These are phyloP conservation scores for Festucalex cinctus DNA, from an alignment of 2,113 vertebrate genomes.

Conservation along the genomic window DNA sequence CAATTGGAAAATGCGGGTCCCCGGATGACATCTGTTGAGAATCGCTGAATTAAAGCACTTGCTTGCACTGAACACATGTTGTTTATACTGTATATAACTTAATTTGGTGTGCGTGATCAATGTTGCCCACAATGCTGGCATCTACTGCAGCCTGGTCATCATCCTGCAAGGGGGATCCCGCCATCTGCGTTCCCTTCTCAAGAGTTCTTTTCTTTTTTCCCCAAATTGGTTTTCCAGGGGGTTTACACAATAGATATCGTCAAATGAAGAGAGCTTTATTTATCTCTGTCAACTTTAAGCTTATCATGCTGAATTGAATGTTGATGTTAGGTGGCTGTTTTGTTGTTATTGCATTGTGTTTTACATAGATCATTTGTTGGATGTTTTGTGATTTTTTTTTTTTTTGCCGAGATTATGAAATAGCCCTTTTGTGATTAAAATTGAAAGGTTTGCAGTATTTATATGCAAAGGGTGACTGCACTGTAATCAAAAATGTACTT, in stretches of 20 bases:
- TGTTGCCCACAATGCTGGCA: slow-evolving; percentile 3
- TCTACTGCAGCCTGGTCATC: neutral
- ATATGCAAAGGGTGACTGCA: too few relatives aligned
- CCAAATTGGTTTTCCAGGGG: neutral
- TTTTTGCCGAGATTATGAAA: too few relatives aligned
- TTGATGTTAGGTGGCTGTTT: too few relatives aligned
- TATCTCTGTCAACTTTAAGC: neutral
- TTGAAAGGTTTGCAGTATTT: too few relatives aligned
- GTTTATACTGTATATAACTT: neutral
- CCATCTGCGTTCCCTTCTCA: neutral
- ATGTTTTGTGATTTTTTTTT: too few relatives aligned
- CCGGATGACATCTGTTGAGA: too few relatives aligned
- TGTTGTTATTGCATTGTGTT: too few relatives aligned
- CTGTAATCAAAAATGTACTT: too few relatives aligned
- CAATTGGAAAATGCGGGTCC: too few relatives aligned
- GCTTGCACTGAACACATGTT: neutral
- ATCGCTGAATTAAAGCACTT: neutral
- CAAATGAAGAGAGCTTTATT: neutral
- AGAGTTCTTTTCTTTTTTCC: neutral
- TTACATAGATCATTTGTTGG: too few relatives aligned
- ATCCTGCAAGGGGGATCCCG: neutral
- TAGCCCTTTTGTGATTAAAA: too few relatives aligned
- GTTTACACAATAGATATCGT: neutral
- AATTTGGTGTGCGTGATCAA: neutral
- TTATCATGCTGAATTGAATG: too few relatives aligned